Base-by-base conservation (phyloP, 2,888 invertebrate genomes). In the Habrosyne pyritoides region DNA sequence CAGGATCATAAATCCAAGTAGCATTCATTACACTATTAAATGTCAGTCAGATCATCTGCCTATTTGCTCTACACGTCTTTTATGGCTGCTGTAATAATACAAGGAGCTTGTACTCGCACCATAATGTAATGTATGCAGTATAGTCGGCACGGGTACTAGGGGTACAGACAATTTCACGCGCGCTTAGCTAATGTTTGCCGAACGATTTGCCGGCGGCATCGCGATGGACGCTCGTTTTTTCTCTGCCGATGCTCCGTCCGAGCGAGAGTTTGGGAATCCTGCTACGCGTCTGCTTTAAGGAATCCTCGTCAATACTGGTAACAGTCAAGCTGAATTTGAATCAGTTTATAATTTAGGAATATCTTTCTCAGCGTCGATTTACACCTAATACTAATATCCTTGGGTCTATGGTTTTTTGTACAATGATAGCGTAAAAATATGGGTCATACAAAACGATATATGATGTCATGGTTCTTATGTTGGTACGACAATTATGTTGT, bases 161-260 rank as follows among this genome's bases (percentile, higher is more conserved):
- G 67, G 71, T 81, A 78, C 79, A 85, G 83, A 86, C 84, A 86
- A 88, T 88, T 88, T 89, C 83, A 88, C 87, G 86, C 83, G 82
- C 83, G 84, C 86, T 87, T 86, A 83, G 77, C 82, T 83, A 84
- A 88, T 87, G 83, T 89, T 89, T 88, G 84, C 86, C 83, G 75
- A 87, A 72, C 86, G 83, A 89, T 87, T 89, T 86, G 83, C 83
- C 80, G 78, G 71, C 75, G 79, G 83, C 81, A 72, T 75, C 69
- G 67, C 68, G 74, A 75, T 73, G 70, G 72, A 71, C 68, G 69
- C 65, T 74, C 66, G 65, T 77, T 77, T 77, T 77, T 75, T 70
- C 64, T 56, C 67, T 66, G 66, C 68, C 71, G 69, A 66, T 74
- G 60, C 68, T 60, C 68, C 67, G 63, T 71, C 67, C 67, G 60